These are phyloP conservation scores for Rhynchomys soricoides DNA, from an alignment of 2,113 vertebrate species.

Conservation along the genomic window DNA sequence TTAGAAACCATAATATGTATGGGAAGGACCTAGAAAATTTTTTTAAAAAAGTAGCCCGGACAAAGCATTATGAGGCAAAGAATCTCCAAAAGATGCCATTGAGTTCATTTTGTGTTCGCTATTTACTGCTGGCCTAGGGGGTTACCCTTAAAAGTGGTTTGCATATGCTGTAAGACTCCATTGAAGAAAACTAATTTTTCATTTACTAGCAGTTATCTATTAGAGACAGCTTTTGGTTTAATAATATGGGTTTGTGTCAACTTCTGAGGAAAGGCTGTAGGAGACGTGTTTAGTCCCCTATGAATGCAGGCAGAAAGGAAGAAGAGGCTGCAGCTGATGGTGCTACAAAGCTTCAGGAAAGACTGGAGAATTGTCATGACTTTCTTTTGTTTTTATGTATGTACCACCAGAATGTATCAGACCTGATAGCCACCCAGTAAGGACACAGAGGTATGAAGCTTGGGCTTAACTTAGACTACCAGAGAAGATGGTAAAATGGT, in stretches of 20 bases:
- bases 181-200: not conserved
- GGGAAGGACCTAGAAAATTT: not conserved
- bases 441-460: too few relatives aligned
- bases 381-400: too few relatives aligned
- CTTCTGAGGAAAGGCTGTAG: not conserved
- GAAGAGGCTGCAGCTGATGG: too few relatives aligned
- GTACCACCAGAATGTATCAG: too few relatives aligned
- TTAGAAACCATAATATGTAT: not conserved
- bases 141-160: not conserved
- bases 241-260: not conserved
- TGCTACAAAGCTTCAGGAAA: not conserved
- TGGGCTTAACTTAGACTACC: not conserved
- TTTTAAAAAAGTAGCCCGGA: not conserved
- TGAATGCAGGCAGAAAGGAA: not conserved
- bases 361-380: not conserved
- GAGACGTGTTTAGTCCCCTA: not conserved
- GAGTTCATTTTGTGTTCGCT: not conserved
- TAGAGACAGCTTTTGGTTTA: not conserved
- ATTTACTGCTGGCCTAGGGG: not conserved
- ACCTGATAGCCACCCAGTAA: too few relatives aligned
- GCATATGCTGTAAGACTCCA: not conserved
- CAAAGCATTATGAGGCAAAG: not conserved
- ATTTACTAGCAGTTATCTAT: not conserved
- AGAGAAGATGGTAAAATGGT: not conserved
- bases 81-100: not conserved